Base-by-base conservation (phyloP, 2,888 invertebrate species). In the Caenorhabditis doughertyi region DNA sequence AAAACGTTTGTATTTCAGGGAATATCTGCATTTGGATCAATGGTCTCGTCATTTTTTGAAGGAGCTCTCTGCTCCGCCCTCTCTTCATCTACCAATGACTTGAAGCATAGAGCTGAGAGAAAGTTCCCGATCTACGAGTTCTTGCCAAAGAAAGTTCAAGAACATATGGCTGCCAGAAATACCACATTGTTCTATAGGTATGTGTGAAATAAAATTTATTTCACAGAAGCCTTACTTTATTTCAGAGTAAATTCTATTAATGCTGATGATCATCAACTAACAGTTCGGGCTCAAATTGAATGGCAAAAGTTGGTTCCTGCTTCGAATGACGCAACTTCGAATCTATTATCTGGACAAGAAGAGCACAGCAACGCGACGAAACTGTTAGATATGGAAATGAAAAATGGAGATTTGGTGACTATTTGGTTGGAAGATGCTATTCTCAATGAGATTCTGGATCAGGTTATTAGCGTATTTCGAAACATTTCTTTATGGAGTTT, bases 381-480 rank as follows among this genome's bases (percentile, higher is more conserved):
- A n/a, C 27, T 83, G 11, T 70, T 86, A 21, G 85, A 85, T 49
- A 82, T 88, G 81, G 87, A 87, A 47, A 73, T 87, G 73, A 80
- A 79, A 35, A 85, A 81, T 42, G 85, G 83, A 25, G 89, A 89
- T 56, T 64, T 85, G 73, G 74, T 88, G 9, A 88, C 88, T 4
- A 55, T 90, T 23, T 91, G 90, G 91, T 58, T 90, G 32, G 89
- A 91, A 39, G 91, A 91, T 60, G 77, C 84, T 9, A 83, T 91
- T 25, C 58, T 91, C 29, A 91, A 91, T 74, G 88, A 90, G 64
- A 71, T 91, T n/a, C 71, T 91, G 25, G 85, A 87, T 53, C 89
- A 89, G 68, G 87, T 90, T 39, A 65, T 27, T 11, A 42, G 42
- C n/a, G n/a, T n/a, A n/a, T n/a, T n/a, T n/a, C n/a, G n/a, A n/a